Evolutionary conservation across 2,797 vertebrate genomes (phyloP).

Genomic region (Acanthurus leucopareius): DNA sequence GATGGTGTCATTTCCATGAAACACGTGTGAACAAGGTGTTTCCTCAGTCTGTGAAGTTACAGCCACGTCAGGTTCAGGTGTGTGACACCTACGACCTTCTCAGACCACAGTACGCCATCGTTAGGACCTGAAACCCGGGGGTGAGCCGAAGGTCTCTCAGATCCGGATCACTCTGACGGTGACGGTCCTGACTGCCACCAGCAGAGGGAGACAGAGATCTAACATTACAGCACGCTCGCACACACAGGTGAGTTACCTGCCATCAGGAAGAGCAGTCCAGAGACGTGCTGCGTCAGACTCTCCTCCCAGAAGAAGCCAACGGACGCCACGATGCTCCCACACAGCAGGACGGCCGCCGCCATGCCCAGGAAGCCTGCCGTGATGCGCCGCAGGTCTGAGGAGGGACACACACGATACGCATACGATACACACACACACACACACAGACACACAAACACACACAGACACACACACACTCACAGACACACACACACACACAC

Average conservation of each 20-base stretch:
- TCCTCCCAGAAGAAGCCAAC: slow-evolving; percentile 93
- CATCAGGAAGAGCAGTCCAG: slow-evolving; percentile 91
- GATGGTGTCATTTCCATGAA: too few species aligned
- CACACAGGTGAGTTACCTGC: slow-evolving; percentile 83
- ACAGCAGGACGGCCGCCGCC: slow-evolving; percentile 89
- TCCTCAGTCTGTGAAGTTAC: too few species aligned
- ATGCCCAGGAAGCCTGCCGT: slow-evolving; percentile 89
- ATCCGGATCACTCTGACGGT: background rate
- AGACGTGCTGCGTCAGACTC: slow-evolving; percentile 89
- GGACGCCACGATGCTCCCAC: slow-evolving; percentile 86
- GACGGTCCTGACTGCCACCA: background rate
- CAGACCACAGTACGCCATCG: too few species aligned
- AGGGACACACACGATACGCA: slow-evolving; percentile 14
- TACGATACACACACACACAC: slow-evolving; percentile 9
- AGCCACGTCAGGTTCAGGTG: too few species aligned
- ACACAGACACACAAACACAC: slow-evolving; percentile 36
- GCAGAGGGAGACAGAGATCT: background rate
- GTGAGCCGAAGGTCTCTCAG: too few species aligned
- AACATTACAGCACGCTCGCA: background rate
- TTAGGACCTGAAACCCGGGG: too few species aligned
- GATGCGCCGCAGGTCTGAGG: slow-evolving; percentile 88
- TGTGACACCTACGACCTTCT: too few species aligned
- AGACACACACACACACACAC: too few species aligned
- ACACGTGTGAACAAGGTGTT: too few species aligned
- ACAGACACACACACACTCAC: slow-evolving; percentile 12